Conservation (phyloP, 2,888 invertebrate genomes). For the Lomographa bimaculata region DNA sequence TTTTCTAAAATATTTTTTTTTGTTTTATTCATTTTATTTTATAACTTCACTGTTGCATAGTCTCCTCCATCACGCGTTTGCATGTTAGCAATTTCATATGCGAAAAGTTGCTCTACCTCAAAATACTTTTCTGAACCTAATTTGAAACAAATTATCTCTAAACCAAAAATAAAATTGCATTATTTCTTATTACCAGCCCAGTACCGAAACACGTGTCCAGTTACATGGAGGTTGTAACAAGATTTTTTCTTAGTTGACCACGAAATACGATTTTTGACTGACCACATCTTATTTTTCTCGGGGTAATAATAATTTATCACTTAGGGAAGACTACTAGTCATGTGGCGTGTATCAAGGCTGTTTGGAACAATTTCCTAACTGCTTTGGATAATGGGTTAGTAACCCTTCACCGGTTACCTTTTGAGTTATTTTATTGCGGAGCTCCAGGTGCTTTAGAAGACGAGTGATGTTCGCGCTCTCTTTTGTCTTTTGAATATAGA, state of each 20-base stretch:
- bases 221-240: neutral
- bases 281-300: conserved; percentile 7
- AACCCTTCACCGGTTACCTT: conserved; percentile 39
- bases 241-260: conserved; percentile 3
- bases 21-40: neutral
- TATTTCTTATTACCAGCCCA: conserved; percentile 3
- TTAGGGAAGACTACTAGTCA: conserved; percentile 45
- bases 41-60: conserved; percentile 5
- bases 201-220: neutral
- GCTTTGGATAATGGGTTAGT: conserved; percentile 52
- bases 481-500: no score
- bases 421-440: conserved; percentile 57
- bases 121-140: no score
- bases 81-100: no score
- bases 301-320: conserved; percentile 21
- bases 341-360: conserved; percentile 59
- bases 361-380: conserved; percentile 54
- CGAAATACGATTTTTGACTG: neutral
- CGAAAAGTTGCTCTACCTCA: no score
- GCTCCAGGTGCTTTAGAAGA: conserved; percentile 42
- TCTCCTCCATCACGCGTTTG: no score
- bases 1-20: neutral
- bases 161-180: conserved; percentile 6
- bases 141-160: no score
- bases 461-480: no score